Base-by-base conservation (phyloP, 2,113 vertebrate genomes). In the Pluvianellus socialis region DNA sequence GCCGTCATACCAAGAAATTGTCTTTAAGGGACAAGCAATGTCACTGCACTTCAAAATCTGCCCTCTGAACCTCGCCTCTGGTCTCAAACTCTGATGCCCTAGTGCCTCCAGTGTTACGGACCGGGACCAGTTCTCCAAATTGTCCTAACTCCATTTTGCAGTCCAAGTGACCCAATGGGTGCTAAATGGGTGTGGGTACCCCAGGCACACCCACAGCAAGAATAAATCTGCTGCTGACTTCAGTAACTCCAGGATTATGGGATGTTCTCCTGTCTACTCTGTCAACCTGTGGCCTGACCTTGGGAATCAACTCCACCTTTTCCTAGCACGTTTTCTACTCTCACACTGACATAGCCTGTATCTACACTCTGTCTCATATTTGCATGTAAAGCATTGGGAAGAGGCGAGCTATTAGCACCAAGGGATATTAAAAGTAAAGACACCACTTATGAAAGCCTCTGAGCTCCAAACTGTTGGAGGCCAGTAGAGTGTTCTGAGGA, bases 151-250 rank as follows among this genome's bases (percentile, higher is more conserved):
- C 33, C 2, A 0, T 32, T 79, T 70, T 66, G 22, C 62, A 66
- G 66, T 30, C 53, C 4, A 0, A n/a, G n/a, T 38, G 62, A 73
- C 8, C 11, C 53, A 38, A 2, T 0, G 28, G 32, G 8, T 59
- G 33, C 71, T 76, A 32, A 42, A 92, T 2, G 0, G 5, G 13
- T 56, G 45, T 22, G 45, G 33, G 35, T 68, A 68, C 35, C 17
- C 27, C 66, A 79, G 49, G 30, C 10, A 62, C 30, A 76, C 4
- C 12, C 26, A 24, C 0, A 4, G 42, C 45, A 88, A 67, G 23
- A 92, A 28, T 38, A 62, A 88, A 73, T 50, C 50, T 80, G 12
- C 4, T 17, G 14, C 16, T 49, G 14, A 38, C 27, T 72, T 72
- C 23, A 21, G 1, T 50, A 82, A 59, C 15, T 83, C 23, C 47